phyloP scores from a whole-genome alignment of 2,113 vertebrate species.

The Chlamydotis undulata region DNA sequence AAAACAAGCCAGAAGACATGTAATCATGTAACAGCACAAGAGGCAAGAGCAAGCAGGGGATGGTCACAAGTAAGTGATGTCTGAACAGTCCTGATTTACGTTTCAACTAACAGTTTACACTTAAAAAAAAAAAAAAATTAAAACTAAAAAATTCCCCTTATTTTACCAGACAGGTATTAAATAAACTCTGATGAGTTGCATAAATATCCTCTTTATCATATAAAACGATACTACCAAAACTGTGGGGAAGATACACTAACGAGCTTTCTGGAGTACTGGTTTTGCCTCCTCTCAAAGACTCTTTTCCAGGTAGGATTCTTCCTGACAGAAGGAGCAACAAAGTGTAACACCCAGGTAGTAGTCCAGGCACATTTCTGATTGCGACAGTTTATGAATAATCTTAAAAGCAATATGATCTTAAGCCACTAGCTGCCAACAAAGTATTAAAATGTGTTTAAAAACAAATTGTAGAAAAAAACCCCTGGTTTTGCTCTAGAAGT shows the following conservation, averaged over 20 bases:
- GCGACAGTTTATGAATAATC: not conserved
- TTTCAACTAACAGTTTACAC: not conserved
- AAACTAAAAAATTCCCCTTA: not conserved
- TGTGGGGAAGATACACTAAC: fast-evolving
- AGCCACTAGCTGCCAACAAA: not conserved
- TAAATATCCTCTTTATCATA: not conserved
- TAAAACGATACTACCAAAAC: not conserved
- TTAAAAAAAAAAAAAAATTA: not conserved
- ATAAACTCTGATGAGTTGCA: not conserved
- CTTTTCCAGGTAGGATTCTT: not conserved
- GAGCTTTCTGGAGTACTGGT: not conserved
- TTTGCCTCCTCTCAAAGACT: not conserved
- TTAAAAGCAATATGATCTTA: not conserved
- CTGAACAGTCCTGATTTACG: not conserved
- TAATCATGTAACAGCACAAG: not conserved
- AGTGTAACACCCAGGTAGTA: not conserved
- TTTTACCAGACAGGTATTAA: not conserved
- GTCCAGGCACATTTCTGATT: not conserved
- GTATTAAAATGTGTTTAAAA: not conserved
- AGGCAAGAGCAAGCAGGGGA: not conserved
- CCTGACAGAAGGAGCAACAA: not conserved
- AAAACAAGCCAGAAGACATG: not conserved
- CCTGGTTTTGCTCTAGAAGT: not conserved
- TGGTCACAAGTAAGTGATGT: not conserved
- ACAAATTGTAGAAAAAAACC: not conserved